Conservation (phyloP, 2,113 vertebrate genomes). For the Cygnus atratus region DNA sequence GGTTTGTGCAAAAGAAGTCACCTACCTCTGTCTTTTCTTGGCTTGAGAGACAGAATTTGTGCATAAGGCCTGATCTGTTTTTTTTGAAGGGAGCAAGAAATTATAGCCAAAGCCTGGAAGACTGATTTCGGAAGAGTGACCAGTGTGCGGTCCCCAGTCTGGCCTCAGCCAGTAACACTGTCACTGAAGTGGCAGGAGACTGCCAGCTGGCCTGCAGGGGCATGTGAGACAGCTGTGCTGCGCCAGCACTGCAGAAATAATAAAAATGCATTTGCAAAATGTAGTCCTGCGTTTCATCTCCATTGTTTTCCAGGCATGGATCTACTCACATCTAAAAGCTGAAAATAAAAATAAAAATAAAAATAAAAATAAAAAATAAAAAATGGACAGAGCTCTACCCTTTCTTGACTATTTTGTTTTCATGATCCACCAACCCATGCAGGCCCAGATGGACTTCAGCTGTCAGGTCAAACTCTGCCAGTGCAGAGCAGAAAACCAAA, state of each 20-base stretch:
- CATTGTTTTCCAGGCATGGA: background rate
- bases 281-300: background rate
- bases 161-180: background rate
- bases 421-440: accelerated
- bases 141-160: background rate
- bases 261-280: background rate
- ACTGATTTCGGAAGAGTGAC: background rate
- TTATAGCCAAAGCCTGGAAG: background rate
- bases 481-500: background rate
- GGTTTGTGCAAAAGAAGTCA: background rate
- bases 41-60: background rate
- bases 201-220: background rate
- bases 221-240: accelerated
- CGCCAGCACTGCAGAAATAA: background rate
- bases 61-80: background rate
- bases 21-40: background rate
- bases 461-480: background rate
- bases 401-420: background rate
- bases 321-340: background rate
- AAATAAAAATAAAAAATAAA: too few species aligned
- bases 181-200: background rate
- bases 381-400: background rate
- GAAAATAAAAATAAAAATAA: background rate
- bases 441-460: background rate
- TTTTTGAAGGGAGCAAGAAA: background rate